These are phyloP conservation scores for Pachliopta kotzebuea DNA, from an alignment of 2,888 invertebrate species.

Conservation along the genomic window DNA sequence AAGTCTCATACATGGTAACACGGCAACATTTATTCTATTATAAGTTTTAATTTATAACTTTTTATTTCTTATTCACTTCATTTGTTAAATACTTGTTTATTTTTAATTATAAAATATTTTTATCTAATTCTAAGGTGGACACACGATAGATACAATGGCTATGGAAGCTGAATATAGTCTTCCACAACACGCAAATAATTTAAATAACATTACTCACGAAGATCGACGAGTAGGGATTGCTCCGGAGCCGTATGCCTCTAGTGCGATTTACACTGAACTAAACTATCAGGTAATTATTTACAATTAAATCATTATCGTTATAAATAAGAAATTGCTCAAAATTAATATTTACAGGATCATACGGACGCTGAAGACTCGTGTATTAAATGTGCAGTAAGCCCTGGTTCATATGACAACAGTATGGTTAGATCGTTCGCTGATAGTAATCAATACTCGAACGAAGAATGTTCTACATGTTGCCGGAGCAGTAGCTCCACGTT, in stretches of 20 bases:
- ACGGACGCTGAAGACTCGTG: constrained; percentile 78
- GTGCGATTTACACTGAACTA: constrained; percentile 81
- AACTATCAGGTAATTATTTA: constrained; percentile 62
- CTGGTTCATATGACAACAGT: constrained; percentile 78
- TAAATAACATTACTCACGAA: constrained; percentile 63
- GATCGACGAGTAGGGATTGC: constrained; percentile 57
- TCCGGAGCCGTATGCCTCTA: constrained; percentile 88
- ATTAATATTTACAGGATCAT: constrained; percentile 60
- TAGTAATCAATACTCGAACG: constrained; percentile 73
- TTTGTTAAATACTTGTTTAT: neutral
- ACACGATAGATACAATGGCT: constrained; percentile 65
- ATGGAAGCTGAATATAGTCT: constrained; percentile 75
- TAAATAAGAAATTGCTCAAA: neutral
- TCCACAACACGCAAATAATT: constrained; percentile 63
- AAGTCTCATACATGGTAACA: constrained; percentile 62
- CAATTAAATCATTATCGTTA: neutral
- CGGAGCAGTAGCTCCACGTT: constrained; percentile 71
- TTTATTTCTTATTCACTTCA: neutral
- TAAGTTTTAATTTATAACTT: neutral
- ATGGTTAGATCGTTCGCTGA: constrained; percentile 71
- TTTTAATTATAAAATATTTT: neutral
- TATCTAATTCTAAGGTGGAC: constrained; percentile 53
- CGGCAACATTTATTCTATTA: constrained; percentile 25
- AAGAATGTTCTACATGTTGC: constrained; percentile 74
- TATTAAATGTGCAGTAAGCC: constrained; percentile 77